Evolutionary conservation across 2,888 invertebrate genomes (phyloP).

Genomic region (Hoplodrina blanda): DNA sequence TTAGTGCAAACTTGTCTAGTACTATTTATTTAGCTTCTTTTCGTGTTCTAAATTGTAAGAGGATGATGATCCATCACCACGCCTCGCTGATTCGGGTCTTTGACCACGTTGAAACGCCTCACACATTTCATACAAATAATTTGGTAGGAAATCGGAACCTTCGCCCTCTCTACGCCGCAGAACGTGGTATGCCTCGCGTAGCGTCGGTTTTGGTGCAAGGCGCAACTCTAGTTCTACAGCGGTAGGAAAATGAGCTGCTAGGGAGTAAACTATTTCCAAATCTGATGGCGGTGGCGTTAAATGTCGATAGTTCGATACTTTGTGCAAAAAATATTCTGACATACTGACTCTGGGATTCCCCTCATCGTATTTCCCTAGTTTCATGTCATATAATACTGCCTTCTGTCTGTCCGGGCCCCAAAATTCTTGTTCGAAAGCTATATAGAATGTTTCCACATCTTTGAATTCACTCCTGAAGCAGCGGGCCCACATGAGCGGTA

Average conservation of each 20-base stretch:
- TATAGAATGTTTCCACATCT: slow-evolving; percentile 80
- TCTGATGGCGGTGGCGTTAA: slow-evolving; percentile 86
- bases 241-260: slow-evolving; percentile 87
- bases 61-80: slow-evolving; percentile 73
- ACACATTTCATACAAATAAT: slow-evolving; percentile 89
- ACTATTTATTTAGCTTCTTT: slow-evolving; percentile 70
- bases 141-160: slow-evolving; percentile 84
- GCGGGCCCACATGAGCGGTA: slow-evolving; percentile 87
- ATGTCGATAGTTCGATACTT: slow-evolving; percentile 87
- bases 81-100: slow-evolving; percentile 81
- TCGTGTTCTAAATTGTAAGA: slow-evolving; percentile 68
- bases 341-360: slow-evolving; percentile 80
- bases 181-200: slow-evolving; percentile 86
- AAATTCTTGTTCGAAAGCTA: slow-evolving; percentile 86
- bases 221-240: slow-evolving; percentile 87
- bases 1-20: slow-evolving; percentile 40
- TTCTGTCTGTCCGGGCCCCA: slow-evolving; percentile 87
- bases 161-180: slow-evolving; percentile 87
- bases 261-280: slow-evolving; percentile 86
- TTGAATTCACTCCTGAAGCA: slow-evolving; percentile 85
- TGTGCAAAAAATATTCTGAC: slow-evolving; percentile 88
- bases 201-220: slow-evolving; percentile 85
- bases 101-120: slow-evolving; percentile 86
- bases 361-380: slow-evolving; percentile 86
- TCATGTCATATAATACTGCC: slow-evolving; percentile 85